phyloP scores from a whole-genome alignment of 2,113 vertebrate species.

The Labeo catla region DNA sequence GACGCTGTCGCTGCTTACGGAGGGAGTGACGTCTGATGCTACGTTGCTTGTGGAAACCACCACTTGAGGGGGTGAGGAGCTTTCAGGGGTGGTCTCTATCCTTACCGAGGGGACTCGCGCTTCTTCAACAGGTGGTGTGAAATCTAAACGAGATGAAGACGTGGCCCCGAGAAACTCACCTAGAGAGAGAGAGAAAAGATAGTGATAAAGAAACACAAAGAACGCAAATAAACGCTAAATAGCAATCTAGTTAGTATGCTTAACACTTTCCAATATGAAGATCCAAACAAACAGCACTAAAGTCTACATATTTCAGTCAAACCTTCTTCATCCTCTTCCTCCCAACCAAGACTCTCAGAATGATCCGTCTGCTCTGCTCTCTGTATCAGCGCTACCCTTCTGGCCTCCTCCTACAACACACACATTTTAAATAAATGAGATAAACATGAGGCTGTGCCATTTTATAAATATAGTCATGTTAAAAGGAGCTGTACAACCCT shows the following conservation, averaged over 20 bases:
- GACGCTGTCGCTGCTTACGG: conserved; percentile 89
- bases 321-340: conserved; percentile 96
- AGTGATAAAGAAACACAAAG: not conserved
- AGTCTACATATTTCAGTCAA: not conserved
- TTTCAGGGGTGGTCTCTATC: conserved; percentile 51
- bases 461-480: not conserved
- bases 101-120: not conserved
- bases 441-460: not conserved
- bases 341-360: conserved; percentile 88
- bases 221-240: not conserved
- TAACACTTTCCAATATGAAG: not conserved
- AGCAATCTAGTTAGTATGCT: not conserved
- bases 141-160: conserved; percentile 71
- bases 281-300: not conserved
- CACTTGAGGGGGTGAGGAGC: conserved; percentile 27
- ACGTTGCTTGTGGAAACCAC: conserved; percentile 58
- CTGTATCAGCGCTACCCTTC: conserved; percentile 93
- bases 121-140: conserved; percentile 71
- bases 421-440: not conserved
- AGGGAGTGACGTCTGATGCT: conserved; percentile 78
- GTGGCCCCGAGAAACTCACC: conserved; percentile 84
- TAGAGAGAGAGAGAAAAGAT: conserved; percentile 57
- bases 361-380: conserved; percentile 88
- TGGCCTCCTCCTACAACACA: conserved; percentile 85
- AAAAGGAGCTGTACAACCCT: not conserved